phyloP scores from a whole-genome alignment of 2,113 vertebrate species.

The Prinia subflava region DNA sequence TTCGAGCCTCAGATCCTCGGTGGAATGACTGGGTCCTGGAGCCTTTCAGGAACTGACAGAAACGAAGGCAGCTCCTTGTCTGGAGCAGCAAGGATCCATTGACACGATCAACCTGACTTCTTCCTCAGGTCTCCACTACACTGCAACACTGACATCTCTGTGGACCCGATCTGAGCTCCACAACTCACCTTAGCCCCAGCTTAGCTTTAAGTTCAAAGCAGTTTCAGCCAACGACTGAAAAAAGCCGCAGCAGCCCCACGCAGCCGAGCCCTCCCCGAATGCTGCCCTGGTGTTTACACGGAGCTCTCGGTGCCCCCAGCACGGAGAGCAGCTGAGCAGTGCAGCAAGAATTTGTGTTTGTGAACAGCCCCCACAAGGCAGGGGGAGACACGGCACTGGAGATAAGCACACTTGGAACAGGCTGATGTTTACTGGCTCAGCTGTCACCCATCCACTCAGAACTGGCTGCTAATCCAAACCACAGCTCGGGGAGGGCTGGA shows the following conservation, averaged over 20 bases:
- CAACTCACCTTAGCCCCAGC: background rate
- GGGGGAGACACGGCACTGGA: background rate
- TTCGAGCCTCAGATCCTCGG: background rate
- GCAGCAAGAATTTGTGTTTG: conserved; percentile 23
- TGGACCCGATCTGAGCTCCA: background rate
- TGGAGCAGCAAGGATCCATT: background rate
- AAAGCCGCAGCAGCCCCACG: background rate
- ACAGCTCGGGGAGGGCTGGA: background rate
- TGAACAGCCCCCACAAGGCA: background rate
- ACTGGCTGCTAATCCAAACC: background rate
- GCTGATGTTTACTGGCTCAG: background rate
- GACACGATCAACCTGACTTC: background rate
- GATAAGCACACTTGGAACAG: background rate
- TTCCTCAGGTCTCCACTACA: background rate
- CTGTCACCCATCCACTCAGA: background rate
- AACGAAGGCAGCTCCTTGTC: background rate
- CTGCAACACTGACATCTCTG: background rate
- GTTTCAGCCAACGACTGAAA: background rate
- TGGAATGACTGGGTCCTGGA: background rate
- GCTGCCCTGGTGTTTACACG: background rate
- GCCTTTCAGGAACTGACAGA: background rate
- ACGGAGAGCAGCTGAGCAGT: background rate
- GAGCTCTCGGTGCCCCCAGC: background rate
- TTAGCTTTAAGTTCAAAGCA: background rate
- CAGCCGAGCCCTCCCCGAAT: background rate